These are phyloP conservation scores for Spizaetus ornatus DNA, from an alignment of 2,113 vertebrate genomes.

Conservation along the genomic window DNA sequence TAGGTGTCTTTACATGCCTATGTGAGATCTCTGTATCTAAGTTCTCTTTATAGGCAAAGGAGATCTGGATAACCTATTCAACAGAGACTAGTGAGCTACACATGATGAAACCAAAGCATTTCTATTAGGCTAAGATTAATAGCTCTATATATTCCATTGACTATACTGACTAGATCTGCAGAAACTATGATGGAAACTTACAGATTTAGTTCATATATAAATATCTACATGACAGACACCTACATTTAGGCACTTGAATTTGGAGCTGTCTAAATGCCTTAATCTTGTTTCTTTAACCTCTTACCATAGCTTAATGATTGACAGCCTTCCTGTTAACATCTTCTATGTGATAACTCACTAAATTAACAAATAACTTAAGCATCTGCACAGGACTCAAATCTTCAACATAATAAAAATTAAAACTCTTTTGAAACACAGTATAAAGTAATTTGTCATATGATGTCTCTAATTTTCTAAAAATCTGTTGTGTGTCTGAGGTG, in stretches of 20 bases:
- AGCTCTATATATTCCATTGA: background rate
- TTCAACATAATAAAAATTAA: background rate
- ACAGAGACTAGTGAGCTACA: background rate
- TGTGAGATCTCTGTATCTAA: background rate
- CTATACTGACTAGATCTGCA: background rate
- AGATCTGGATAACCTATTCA: background rate
- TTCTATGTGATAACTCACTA: background rate
- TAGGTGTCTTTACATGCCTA: background rate
- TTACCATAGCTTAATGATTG: background rate
- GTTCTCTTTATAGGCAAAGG: background rate
- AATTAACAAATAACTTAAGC: background rate
- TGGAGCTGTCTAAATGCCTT: background rate
- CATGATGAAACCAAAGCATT: background rate
- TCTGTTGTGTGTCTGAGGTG: background rate
- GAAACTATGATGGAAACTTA: background rate
- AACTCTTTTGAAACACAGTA: background rate
- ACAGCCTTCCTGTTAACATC: background rate
- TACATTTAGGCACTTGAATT: background rate
- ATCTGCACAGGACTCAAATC: background rate
- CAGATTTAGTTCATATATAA: background rate
- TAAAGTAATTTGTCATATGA: background rate
- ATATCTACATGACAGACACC: background rate
- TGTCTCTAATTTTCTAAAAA: background rate
- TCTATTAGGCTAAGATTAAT: background rate
- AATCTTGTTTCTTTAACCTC: background rate